These are phyloP conservation scores for Eulemur mongoz DNA, from an alignment of 2,797 vertebrate species.

Conservation along the genomic window DNA sequence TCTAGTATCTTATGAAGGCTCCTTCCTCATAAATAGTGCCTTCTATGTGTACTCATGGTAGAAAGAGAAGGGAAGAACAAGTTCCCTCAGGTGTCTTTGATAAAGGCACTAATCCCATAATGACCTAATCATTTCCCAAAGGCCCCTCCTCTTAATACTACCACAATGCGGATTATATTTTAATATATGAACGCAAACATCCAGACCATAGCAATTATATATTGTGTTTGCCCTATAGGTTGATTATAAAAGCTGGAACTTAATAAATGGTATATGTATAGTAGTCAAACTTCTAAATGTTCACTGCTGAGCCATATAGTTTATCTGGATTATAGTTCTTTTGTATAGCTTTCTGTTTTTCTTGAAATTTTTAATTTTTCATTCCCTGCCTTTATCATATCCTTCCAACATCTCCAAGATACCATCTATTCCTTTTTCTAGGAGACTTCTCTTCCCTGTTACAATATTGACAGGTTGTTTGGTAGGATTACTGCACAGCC, in stretches of 20 bases:
- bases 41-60: neutral
- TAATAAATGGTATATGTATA: neutral
- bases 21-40: neutral
- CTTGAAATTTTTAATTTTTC: neutral
- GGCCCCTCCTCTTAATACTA: neutral
- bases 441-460: neutral
- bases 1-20: neutral
- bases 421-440: neutral
- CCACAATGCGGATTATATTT: neutral
- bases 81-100: neutral
- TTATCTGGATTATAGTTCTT: neutral
- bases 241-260: neutral
- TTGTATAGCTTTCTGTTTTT: neutral
- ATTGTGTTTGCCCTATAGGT: neutral
- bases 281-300: neutral
- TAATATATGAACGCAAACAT: neutral
- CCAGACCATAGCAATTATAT: neutral
- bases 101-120: neutral
- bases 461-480: neutral
- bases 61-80: neutral
- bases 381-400: neutral
- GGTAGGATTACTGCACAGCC: neutral
- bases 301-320: neutral
- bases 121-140: neutral
- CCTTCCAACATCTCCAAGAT: neutral